phyloP scores from a whole-genome alignment of 2,113 vertebrate species.

The Dissostichus mawsoni region DNA sequence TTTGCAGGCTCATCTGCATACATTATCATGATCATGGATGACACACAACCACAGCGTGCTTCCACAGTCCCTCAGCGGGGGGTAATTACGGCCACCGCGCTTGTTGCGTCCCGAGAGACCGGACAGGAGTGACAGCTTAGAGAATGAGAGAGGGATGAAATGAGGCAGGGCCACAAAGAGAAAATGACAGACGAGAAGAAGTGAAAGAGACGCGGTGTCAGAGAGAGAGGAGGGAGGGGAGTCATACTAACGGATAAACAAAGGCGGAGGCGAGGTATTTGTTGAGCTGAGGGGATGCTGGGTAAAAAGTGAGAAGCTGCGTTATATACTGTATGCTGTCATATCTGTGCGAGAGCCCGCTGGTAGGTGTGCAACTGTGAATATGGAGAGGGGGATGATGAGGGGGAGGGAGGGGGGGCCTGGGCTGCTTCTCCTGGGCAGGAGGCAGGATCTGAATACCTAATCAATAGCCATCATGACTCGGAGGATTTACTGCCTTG shows the following conservation, averaged over 20 bases:
- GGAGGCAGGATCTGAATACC: constrained; percentile 73
- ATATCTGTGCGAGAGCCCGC: constrained; percentile 21
- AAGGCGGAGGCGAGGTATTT: constrained; percentile 37
- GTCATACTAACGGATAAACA: constrained; percentile 40
- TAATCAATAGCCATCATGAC: constrained; percentile 79
- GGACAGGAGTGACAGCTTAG: constrained; percentile 36
- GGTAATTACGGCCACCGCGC: constrained; percentile 45
- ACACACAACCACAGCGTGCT: constrained; percentile 28
- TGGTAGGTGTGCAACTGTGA: constrained; percentile 30
- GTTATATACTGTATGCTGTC: constrained; percentile 49
- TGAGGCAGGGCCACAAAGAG: constrained; percentile 28
- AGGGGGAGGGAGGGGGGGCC: constrained; percentile 46
- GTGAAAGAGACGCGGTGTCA: constrained; percentile 11
- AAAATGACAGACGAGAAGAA: constrained; percentile 40
- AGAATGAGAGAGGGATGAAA: constrained; percentile 21
- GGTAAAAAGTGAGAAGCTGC: constrained; percentile 26
- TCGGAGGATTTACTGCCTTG: constrained; percentile 72
- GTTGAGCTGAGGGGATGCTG: constrained; percentile 34
- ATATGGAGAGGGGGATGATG: constrained; percentile 56
- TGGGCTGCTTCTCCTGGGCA: constrained; percentile 43
- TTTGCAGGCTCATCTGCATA: constrained; percentile 60
- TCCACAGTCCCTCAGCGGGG: constrained; percentile 34
- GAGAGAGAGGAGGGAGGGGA: constrained; percentile 16
- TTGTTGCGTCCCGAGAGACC: constrained; percentile 30
- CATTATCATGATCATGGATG: constrained; percentile 56